A percentile compares a stretch with the other conserved stretches of the same genome.
Evolutionary conservation across 35 echinoderm and acorn worm species (phyloP).

Genomic region (Apostichopus japonicus): DNA sequence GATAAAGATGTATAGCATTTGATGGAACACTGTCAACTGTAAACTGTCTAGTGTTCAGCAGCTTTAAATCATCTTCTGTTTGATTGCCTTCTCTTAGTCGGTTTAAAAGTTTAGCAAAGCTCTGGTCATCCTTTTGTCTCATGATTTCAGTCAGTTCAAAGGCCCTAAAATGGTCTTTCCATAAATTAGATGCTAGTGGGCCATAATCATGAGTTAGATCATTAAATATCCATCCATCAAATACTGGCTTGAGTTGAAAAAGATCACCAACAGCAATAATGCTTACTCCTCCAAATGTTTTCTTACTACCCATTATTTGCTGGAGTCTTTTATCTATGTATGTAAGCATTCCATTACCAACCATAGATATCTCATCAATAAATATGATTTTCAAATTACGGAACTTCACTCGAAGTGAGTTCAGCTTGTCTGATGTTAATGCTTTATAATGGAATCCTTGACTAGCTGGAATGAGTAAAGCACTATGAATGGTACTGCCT

Average conservation of each 20-base stretch:
- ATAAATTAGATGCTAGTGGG: conserved; percentile 17
- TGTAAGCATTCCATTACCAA: too few species aligned
- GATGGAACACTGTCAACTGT: neutral
- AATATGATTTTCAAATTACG: too few species aligned
- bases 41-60: conserved; percentile 23
- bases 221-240: conserved; percentile 38
- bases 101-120: conserved; percentile 32
- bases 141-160: conserved; percentile 64
- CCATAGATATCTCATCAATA: too few species aligned
- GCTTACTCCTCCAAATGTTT: too few species aligned
- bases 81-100: conserved; percentile 47
- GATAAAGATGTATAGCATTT: conserved; percentile 39
- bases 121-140: conserved; percentile 58
- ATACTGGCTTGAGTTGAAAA: conserved; percentile 61
- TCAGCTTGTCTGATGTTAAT: neutral
- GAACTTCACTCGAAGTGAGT: conserved; percentile 3
- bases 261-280: conserved; percentile 60
- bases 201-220: conserved; percentile 17
- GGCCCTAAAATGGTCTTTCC: conserved; percentile 48
- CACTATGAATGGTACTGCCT: conserved; percentile 44
- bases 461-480: conserved; percentile 44
- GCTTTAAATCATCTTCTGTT: conserved; percentile 32
- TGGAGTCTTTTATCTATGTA: too few species aligned
- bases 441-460: conserved; percentile 39
- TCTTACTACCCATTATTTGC: too few species aligned